These are phyloP conservation scores for Leptestheria dahalacensis DNA, from an alignment of 1,140 invertebrate species.

Conservation along the genomic window DNA sequence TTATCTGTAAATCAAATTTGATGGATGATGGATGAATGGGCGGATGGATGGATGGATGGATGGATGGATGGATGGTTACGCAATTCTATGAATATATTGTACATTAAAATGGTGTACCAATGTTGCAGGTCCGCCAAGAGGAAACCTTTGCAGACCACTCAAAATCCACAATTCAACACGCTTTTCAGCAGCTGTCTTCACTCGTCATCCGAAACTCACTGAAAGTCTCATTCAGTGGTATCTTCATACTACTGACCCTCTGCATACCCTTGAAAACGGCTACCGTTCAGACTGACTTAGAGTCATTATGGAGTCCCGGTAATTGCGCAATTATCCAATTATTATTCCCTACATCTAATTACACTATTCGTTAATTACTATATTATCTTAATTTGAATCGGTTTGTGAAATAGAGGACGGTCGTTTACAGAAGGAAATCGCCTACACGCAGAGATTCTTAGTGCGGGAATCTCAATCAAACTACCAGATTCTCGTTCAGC, in stretches of 20 bases:
- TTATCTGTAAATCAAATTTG: too few species aligned
- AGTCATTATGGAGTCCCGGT: not conserved
- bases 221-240: not conserved
- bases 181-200: too few species aligned
- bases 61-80: too few species aligned
- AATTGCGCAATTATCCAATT: not conserved
- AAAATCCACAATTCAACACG: not conserved
- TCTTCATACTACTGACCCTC: not conserved
- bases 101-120: too few species aligned
- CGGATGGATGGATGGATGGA: too few species aligned
- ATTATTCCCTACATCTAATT: not conserved
- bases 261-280: not conserved
- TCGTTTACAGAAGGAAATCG: slow-evolving; percentile 62
- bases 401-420: slow-evolving; percentile 59
- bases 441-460: slow-evolving; percentile 60
- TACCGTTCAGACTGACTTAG: not conserved
- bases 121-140: too few species aligned
- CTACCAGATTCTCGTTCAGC: slow-evolving; percentile 85
- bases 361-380: not conserved
- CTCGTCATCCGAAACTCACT: too few species aligned
- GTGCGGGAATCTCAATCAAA: slow-evolving; percentile 49
- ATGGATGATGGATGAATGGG: too few species aligned
- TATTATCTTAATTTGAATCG: too few species aligned
- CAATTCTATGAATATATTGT: too few species aligned
- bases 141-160: not conserved